Base-by-base conservation (phyloP, 2,113 vertebrate genomes). In the Charadrius vociferus region DNA sequence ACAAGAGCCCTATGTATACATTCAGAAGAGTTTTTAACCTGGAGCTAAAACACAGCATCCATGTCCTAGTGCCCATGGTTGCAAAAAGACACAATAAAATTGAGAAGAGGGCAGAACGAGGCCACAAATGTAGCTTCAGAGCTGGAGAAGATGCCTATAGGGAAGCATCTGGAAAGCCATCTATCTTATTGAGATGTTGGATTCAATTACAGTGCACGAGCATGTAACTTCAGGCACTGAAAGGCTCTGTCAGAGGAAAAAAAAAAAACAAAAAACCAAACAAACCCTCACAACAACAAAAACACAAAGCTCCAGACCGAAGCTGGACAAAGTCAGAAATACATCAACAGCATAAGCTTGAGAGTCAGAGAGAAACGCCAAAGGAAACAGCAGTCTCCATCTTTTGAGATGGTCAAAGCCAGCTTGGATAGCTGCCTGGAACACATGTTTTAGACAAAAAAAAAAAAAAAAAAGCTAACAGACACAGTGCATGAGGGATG, bases 281-380 rank as follows among this genome's bases (percentile, higher is more conserved):
- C 10, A 47, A 49, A 49, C 17, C 47, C 39, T 41, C 39, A 41
- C 47, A 30, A 82, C 36, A 80, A 58, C 19, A 50, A 65, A 82
- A 55, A 1, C 7, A 27, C 63, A 81, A 86, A 89, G 49, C 53
- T 61, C 39, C 68, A 65, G 53, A 34, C 21, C 2, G 3, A 39
- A 92, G 50, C 24, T 55, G 24, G 59, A 73, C 24, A 18, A 63
- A 68, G 29, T 32, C 32, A 81, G 63, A 87, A 77, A 90, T 24
- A 49, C 13, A 50, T 22, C 43, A 63, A 16, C 17, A 71, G 73
- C 5, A 2, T 9, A 49, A 86, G 23, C 14, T 14, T 56, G 22
- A 56, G 53, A 77, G 24, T 20, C 1, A 2, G 43, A 73, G 56
- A 37, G 10, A 85, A 87, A 47, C 0, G 0, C 59, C 68, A 27